Evolutionary conservation across 2,888 invertebrate genomes (phyloP), one percentile per base, ranked within the genome.

Genomic region (Dryococelus australis): DNA sequence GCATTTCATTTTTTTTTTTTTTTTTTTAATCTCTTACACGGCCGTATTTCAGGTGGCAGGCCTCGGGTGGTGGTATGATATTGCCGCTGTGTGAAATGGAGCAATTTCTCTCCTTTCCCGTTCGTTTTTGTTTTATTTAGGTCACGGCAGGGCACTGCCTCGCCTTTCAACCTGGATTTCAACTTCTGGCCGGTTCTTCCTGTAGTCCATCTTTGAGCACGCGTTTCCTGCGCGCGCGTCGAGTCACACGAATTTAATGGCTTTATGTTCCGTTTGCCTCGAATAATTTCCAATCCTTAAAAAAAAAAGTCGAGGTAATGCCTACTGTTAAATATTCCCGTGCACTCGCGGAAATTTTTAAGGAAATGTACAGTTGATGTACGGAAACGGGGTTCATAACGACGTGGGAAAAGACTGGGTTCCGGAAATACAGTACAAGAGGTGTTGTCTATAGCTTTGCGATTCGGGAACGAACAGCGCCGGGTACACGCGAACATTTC

Each of bases 11-110:
- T 65, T 51, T 51, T 16, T 65, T 65, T 65, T 65, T 65, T 65
- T 65, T 51, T 51, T 16, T 65, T 65, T 65, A 12, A 65, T 65
- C 65, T 65, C 65, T n/a, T 65, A n/a, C 65, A 16, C 65, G 65
- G 65, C 65, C 65, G 16, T 65, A 65, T 65, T 65, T 65, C 65
- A 65, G 65, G 65, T 65, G 65, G 65, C 65, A n/a, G n/a, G 65
- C 24, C 65, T n/a, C 65, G 65, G 65, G 65, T 12, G 65, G 65
- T 65, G 65, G 65, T 16, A 10, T 65, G 65, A 65, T 65, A 65
- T 65, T 65, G 65, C 65, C 65, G 65, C 65, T 65, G 65, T 65
- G 65, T 65, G n/a, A 65, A 65, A 65, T 65, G 65, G 65, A 65
- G 65, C 65, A 65, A 65, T 65, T 65, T 65, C 65, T 8, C 65